Base-by-base conservation (phyloP, 2,113 vertebrate species). In the Phyllostomus discolor region DNA sequence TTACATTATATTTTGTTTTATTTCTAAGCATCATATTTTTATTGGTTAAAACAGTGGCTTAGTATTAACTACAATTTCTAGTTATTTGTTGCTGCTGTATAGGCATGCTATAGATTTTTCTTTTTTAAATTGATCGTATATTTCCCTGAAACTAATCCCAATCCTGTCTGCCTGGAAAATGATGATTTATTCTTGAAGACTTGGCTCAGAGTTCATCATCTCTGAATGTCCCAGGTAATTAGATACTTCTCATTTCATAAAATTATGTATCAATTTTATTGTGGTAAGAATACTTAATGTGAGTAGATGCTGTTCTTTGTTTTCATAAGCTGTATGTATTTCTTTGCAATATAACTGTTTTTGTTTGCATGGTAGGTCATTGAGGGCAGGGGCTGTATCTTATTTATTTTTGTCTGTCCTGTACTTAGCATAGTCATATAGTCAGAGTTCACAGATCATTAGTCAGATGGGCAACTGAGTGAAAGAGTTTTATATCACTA, bases 121-220 rank as follows among this genome's bases (percentile, higher is more conserved):
- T 20, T 73, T 70, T 62, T 79, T 92, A 59, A 78, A 95, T 90
- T 95, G 88, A 72, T 54, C 5, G 6, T 88, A 2, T 69, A 70
- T 88, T 93, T 93, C 26, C 57, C 41, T 89, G 76, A 95, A 93
- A n/a, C 57, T 64, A 67, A 85, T 92, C 41, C 3, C 7, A 91
- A 26, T 94, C 17, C 35, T 93, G 3, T 84, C 26, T 93, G 41
- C 20, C 76, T 96, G 72, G 76, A 96, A 90, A 90, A 84, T 88
- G 33, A 85, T 57, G 43, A 91, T 43, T 50, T 95, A 26, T 41
- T 92, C 15, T 59, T 69, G 80, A 85, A 85, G 48, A 67, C 0
- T 28, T 95, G 41, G 5, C 72, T 94, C 48, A 92, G 15, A 92
- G 83, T 84, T 93, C 50, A 57, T 90, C 10, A 62, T 91, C 80